phyloP scores from a whole-genome alignment of 2,888 invertebrate species.

The Lycia hirtaria region DNA sequence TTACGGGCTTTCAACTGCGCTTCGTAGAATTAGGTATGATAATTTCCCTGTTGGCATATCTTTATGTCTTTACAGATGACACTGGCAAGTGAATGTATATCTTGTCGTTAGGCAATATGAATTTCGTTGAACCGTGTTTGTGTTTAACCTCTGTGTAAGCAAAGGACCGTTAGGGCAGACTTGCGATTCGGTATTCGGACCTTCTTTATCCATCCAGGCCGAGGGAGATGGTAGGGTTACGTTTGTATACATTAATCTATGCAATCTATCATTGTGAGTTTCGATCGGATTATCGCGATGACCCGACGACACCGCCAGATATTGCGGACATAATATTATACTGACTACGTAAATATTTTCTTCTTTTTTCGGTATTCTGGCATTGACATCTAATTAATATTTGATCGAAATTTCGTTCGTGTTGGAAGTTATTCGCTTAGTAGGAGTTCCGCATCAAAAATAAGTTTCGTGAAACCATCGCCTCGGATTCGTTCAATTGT shows the following conservation, averaged over 20 bases:
- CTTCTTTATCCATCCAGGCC: constrained; percentile 8
- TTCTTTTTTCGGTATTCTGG: constrained; percentile 23
- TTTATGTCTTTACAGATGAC: background rate
- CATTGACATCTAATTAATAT: constrained; percentile 22
- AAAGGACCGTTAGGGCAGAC: constrained; percentile 3
- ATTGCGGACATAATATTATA: constrained; percentile 24
- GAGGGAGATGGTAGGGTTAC: constrained; percentile 30
- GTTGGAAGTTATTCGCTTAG: constrained; percentile 10
- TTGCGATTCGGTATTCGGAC: constrained; percentile 7
- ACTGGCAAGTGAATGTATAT: constrained; percentile 1
- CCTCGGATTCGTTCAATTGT: constrained; percentile 5
- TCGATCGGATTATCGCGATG: constrained; percentile 40
- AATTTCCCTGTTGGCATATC: constrained; percentile 6
- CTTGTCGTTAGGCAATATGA: background rate
- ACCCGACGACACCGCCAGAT: constrained; percentile 26
- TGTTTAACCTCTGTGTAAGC: constrained; percentile 19
- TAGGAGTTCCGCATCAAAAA: background rate
- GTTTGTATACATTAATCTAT: constrained; percentile 56
- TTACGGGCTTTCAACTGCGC: constrained; percentile 9
- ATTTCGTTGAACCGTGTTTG: constrained; percentile 15
- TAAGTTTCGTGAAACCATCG: background rate
- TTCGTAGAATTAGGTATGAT: background rate
- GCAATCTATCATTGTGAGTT: constrained; percentile 51
- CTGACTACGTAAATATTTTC: constrained; percentile 18
- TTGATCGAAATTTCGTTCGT: constrained; percentile 17